Evolutionary conservation across 2,888 invertebrate species (phyloP).

Genomic region (Erpobdella octoculata): DNA sequence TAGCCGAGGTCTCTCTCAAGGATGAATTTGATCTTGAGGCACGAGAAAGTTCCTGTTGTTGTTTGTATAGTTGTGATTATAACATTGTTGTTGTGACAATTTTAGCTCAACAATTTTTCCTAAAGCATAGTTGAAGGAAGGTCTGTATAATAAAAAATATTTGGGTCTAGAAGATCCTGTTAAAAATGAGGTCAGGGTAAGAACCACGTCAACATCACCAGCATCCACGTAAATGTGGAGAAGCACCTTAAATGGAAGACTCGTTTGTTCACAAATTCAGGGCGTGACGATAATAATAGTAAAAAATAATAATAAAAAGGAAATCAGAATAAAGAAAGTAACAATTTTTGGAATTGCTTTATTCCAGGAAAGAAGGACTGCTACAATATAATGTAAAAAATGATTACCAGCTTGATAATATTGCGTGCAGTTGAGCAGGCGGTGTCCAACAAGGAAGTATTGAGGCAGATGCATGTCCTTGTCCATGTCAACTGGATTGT

Average conservation of each 20-base stretch:
- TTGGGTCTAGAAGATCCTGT: too few relatives aligned
- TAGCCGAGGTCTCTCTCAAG: slow-evolving; percentile 37
- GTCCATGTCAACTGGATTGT: slow-evolving; percentile 34
- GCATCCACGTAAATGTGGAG: too few relatives aligned
- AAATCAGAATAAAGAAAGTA: neutral
- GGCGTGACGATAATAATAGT: too few relatives aligned
- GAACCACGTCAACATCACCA: too few relatives aligned
- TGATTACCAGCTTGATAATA: slow-evolving; percentile 39
- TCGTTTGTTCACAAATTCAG: too few relatives aligned
- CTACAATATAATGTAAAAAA: neutral
- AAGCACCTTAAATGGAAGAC: too few relatives aligned
- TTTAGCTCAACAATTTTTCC: neutral
- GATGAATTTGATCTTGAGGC: slow-evolving; percentile 36
- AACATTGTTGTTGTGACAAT: neutral
- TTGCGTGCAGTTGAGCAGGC: slow-evolving; percentile 37
- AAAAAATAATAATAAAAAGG: neutral
- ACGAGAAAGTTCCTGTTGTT: slow-evolving; percentile 29
- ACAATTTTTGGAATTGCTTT: neutral
- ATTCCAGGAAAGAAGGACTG: neutral
- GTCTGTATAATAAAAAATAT: too few relatives aligned
- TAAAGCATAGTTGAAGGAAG: too few relatives aligned
- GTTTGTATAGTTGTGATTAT: too few relatives aligned
- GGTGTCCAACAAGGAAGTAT: slow-evolving; percentile 36
- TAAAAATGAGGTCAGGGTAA: too few relatives aligned
- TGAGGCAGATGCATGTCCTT: slow-evolving; percentile 36